Evolutionary conservation across 2,113 vertebrate species (phyloP).

Genomic region (Ammospiza caudacuta): DNA sequence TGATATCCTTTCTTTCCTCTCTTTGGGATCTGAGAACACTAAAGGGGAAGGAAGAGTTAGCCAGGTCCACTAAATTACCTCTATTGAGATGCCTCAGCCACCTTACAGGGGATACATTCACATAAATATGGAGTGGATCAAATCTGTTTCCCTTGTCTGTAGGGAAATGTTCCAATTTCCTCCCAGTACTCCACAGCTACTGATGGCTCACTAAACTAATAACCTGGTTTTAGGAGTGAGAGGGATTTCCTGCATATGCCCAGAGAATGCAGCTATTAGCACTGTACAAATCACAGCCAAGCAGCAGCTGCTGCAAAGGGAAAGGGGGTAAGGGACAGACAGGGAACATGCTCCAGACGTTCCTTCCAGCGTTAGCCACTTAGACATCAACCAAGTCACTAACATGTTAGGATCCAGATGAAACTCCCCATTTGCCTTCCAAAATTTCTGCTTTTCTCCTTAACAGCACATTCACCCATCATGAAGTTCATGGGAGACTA

Average conservation of each 20-base stretch:
- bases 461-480: constrained; percentile 82
- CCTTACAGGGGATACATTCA: not conserved
- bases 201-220: not conserved
- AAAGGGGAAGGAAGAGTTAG: not conserved
- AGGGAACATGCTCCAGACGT: not conserved
- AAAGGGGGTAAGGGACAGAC: not conserved
- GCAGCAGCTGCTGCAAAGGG: not conserved
- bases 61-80: not conserved
- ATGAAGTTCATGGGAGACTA: constrained; percentile 98
- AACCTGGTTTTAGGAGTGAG: not conserved
- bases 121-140: not conserved
- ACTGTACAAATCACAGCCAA: not conserved
- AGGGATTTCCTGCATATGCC: not conserved
- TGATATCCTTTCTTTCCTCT: constrained; percentile 88
- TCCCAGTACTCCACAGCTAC: not conserved
- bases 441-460: constrained; percentile 32
- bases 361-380: not conserved
- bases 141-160: not conserved
- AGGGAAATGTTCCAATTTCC: not conserved
- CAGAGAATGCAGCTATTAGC: not conserved
- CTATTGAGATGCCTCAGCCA: not conserved
- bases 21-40: not conserved
- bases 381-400: not conserved
- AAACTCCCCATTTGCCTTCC: not conserved
- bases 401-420: not conserved